Percentiles rank a stretch among this genome's conserved stretches.
Evolutionary conservation across 2,113 vertebrate genomes (phyloP).

Genomic region (Oncorhynchus keta): DNA sequence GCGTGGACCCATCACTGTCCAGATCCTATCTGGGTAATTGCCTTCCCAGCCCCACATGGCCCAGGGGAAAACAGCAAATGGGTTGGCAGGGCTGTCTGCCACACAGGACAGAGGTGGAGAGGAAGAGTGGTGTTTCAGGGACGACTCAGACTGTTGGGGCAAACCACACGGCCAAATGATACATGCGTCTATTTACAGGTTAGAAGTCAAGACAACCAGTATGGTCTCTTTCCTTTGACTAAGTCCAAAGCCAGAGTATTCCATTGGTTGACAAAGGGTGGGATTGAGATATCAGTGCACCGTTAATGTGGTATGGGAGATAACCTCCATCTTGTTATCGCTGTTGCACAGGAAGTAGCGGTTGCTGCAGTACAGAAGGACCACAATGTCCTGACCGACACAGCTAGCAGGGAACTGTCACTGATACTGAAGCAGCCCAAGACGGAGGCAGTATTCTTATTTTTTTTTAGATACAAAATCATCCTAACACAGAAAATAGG

Average conservation of each 20-base stretch:
- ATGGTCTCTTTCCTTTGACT: background rate
- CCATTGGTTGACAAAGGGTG: too few relatives aligned
- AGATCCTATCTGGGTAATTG: slow-evolving; percentile 69
- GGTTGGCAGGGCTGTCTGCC: slow-evolving; percentile 14
- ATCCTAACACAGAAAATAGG: slow-evolving; percentile 1
- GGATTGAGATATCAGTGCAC: background rate
- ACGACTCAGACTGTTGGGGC: background rate
- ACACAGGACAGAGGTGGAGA: background rate
- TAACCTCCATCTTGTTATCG: background rate
- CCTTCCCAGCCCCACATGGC: slow-evolving; percentile 44
- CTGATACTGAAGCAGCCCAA: background rate
- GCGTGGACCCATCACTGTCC: slow-evolving; percentile 54
- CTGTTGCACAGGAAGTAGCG: background rate
- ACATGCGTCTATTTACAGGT: background rate
- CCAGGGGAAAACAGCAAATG: slow-evolving; percentile 30
- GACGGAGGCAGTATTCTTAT: too few relatives aligned
- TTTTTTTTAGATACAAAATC: background rate
- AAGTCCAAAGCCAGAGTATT: background rate
- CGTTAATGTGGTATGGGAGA: background rate
- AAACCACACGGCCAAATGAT: background rate
- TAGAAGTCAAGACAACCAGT: background rate
- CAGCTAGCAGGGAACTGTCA: background rate
- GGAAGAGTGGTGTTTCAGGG: background rate
- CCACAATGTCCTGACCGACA: background rate
- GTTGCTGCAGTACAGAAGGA: background rate